A percentile compares a stretch with the other conserved stretches of the same genome.
Evolutionary conservation across 2,888 invertebrate species (phyloP).

Genomic region (Melanophora roralis): DNA sequence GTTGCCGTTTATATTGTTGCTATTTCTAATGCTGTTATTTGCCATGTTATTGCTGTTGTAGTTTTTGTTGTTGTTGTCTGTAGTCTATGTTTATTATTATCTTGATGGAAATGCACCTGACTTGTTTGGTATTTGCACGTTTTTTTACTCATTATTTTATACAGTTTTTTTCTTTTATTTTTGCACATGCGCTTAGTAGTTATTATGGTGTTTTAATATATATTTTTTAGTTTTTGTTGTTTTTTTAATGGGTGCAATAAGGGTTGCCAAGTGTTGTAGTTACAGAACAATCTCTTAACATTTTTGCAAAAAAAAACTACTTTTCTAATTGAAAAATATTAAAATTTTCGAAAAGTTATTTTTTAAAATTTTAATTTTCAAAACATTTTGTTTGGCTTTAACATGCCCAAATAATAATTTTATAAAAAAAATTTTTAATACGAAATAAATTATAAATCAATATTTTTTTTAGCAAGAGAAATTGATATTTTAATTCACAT

Average conservation of each 20-base stretch:
- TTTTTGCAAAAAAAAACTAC: too few relatives aligned
- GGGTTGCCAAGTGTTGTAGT: constrained; percentile 38
- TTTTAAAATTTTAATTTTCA: too few relatives aligned
- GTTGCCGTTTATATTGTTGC: constrained; percentile 28
- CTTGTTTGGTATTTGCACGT: constrained; percentile 70
- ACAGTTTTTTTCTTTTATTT: constrained; percentile 9
- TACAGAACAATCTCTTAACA: neutral
- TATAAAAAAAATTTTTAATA: too few relatives aligned
- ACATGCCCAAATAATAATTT: too few relatives aligned
- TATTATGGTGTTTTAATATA: constrained; percentile 53
- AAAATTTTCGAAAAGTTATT: too few relatives aligned
- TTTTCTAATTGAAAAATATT: too few relatives aligned
- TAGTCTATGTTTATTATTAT: constrained; percentile 66
- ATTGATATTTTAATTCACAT: too few relatives aligned
- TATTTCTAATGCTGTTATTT: constrained; percentile 24
- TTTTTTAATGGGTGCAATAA: constrained; percentile 52
- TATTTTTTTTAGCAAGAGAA: too few relatives aligned
- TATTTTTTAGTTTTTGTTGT: constrained; percentile 22
- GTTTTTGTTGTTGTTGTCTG: constrained; percentile 43
- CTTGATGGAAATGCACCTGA: constrained; percentile 76
- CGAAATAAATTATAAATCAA: too few relatives aligned
- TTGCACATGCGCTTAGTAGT: constrained; percentile 59
- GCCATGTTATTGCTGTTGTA: constrained; percentile 33
- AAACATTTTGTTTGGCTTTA: too few relatives aligned
- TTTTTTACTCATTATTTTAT: constrained; percentile 44